Evolutionary conservation across 2,797 vertebrate genomes (phyloP), one percentile per base, ranked within the genome.

Genomic region (Sardinella longiceps): DNA sequence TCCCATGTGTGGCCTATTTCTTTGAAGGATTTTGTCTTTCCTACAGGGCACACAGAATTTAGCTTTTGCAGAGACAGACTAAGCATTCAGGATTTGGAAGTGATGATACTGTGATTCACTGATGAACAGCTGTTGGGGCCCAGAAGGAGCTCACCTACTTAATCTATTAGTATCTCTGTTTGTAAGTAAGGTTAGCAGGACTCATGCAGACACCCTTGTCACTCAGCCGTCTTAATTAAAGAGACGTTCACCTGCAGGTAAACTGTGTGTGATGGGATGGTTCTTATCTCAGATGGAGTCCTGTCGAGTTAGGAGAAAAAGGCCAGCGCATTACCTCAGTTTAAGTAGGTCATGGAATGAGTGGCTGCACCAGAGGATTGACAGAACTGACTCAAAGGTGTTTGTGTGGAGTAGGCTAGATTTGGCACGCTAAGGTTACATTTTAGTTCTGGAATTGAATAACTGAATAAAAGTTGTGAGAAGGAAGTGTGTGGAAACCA

Each of bases 81-180:
- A 58, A 58, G n/a, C 56, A 25, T 25, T 25, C 56, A 25, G 23
- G 56, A 58, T 58, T 58, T 77, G 70, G 70, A 20, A 23, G 70
- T 39, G 66, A 33, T 39, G 70, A 23, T 10, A 58, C n/a, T 39
- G 18, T 77, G 70, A 43, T 77, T 39, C 28, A 18, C 15, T 43
- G 70, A 39, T 43, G 18, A 33, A 23, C 70, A 77, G 33, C 70
- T 77, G 70, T 20, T 37, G 23, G 23, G 33, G 70, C 70, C 1
- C 70, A 77, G 37, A 77, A 77, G 70, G 70, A 43, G 70, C 70
- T 77, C 70, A 43, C 70, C 37, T 77, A 18, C 37, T 77, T 77
- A 77, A 77, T 77, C 37, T 43, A 18, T 18, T 39, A 39, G 70
- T 43, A 77, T 43, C 33, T 77, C 70, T 4, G 37, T 77, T 43